Conservation (phyloP, 2,797 vertebrate genomes). For the Dermochelys coriacea region DNA sequence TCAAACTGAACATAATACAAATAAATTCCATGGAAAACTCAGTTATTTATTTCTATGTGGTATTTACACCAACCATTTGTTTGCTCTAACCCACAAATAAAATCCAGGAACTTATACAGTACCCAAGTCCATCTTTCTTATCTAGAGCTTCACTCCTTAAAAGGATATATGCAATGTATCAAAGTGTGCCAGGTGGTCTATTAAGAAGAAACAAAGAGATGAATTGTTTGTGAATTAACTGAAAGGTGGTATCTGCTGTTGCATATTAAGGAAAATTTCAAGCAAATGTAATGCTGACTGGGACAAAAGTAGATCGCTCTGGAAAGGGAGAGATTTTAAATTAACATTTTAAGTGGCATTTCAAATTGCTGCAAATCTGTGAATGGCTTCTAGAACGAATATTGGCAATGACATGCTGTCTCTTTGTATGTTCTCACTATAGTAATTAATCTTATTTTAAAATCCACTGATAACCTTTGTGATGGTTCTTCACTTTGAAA, state of each 20-base stretch:
- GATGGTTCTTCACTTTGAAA: conserved; percentile 7
- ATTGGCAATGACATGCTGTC: neutral
- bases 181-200: neutral
- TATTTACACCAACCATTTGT: neutral
- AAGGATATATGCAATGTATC: conserved; percentile 17
- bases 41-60: conserved; percentile 6
- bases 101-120: neutral
- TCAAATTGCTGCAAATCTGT: conserved; percentile 2
- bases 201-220: neutral
- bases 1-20: neutral
- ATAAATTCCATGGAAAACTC: neutral
- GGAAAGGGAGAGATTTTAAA: neutral
- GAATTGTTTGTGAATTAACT: conserved; percentile 32
- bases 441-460: conserved; percentile 41
- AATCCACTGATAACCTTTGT: conserved; percentile 15
- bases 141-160: neutral
- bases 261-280: neutral
- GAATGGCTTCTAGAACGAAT: conserved; percentile 32
- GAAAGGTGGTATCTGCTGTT: neutral
- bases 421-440: conserved; percentile 5
- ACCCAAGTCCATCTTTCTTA: conserved; percentile 6
- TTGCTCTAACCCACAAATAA: neutral
- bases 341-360: neutral
- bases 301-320: neutral
- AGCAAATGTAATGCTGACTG: neutral